Evolutionary conservation across 92 coral and sea anemone species (phyloP).

Genomic region (Palythoa grandis): DNA sequence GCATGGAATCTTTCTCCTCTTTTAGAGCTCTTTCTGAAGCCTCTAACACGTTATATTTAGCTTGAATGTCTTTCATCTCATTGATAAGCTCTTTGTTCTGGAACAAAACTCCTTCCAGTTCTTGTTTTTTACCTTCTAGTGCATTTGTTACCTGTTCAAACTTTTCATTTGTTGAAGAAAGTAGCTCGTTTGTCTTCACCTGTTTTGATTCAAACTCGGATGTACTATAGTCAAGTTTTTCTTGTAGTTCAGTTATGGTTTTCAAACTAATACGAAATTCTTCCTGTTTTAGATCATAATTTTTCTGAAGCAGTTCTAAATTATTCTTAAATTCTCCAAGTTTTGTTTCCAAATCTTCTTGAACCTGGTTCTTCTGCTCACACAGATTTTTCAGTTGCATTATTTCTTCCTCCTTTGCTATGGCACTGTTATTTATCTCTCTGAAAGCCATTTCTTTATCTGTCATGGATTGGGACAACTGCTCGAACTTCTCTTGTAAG

Average conservation of each 20-base stretch:
- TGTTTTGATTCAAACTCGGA: slow-evolving; percentile 19
- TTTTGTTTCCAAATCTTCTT: background rate
- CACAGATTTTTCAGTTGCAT: background rate
- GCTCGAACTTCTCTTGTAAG: slow-evolving; percentile 20
- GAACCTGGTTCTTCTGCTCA: background rate
- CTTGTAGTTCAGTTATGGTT: slow-evolving; percentile 30
- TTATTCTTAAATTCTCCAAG: background rate
- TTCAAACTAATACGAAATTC: background rate
- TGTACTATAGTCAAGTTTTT: slow-evolving; percentile 19
- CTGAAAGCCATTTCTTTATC: slow-evolving; percentile 16
- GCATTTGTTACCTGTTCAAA: slow-evolving; percentile 36
- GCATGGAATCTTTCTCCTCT: slow-evolving; percentile 41
- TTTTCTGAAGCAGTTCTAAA: slow-evolving; percentile 16
- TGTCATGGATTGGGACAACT: slow-evolving; percentile 12
- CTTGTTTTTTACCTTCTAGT: slow-evolving; percentile 38
- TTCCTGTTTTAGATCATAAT: slow-evolving; percentile 8
- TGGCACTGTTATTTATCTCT: slow-evolving; percentile 1
- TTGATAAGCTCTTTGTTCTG: slow-evolving; percentile 35
- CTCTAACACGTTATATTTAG: slow-evolving; percentile 51
- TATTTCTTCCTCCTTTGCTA: slow-evolving; percentile 16
- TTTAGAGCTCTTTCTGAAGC: slow-evolving; percentile 29
- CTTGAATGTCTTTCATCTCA: slow-evolving; percentile 50
- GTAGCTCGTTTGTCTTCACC: slow-evolving; percentile 30
- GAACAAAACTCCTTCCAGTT: slow-evolving; percentile 43
- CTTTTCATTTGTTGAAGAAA: slow-evolving; percentile 44